A percentile compares a stretch with the other conserved stretches of the same genome.
Evolutionary conservation across 2,888 invertebrate genomes (phyloP).

Genomic region (Norana najaformis): DNA sequence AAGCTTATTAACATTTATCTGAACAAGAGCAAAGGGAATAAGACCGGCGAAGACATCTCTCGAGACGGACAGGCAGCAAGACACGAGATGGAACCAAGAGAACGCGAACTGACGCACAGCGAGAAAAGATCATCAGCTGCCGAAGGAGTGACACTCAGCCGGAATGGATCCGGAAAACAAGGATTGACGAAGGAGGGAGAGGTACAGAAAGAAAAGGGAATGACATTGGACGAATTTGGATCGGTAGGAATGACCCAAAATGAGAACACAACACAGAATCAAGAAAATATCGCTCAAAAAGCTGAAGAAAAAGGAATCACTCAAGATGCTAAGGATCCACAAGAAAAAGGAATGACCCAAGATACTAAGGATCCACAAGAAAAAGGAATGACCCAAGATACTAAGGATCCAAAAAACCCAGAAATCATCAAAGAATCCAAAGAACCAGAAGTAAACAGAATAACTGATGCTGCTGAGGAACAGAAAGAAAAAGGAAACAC

Average conservation of each 20-base stretch:
- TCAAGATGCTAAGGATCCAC: background rate
- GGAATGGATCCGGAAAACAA: background rate
- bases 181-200: background rate
- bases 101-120: background rate
- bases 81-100: background rate
- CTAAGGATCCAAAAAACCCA: background rate
- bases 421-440: background rate
- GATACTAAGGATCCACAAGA: background rate
- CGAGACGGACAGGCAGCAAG: background rate
- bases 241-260: background rate
- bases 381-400: background rate
- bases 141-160: background rate
- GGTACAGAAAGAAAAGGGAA: background rate
- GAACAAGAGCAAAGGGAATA: background rate
- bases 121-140: background rate
- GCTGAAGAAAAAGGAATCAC: background rate
- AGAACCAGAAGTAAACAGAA: background rate
- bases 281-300: no score
- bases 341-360: background rate
- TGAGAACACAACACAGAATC: no score
- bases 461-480: background rate
- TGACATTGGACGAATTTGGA: background rate
- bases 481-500: background rate
- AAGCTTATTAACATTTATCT: background rate
- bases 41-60: background rate